A percentile compares a stretch with the other conserved stretches of the same genome.
phyloP scores from a whole-genome alignment of 2,888 invertebrate genomes.

The Ceramica pisi region DNA sequence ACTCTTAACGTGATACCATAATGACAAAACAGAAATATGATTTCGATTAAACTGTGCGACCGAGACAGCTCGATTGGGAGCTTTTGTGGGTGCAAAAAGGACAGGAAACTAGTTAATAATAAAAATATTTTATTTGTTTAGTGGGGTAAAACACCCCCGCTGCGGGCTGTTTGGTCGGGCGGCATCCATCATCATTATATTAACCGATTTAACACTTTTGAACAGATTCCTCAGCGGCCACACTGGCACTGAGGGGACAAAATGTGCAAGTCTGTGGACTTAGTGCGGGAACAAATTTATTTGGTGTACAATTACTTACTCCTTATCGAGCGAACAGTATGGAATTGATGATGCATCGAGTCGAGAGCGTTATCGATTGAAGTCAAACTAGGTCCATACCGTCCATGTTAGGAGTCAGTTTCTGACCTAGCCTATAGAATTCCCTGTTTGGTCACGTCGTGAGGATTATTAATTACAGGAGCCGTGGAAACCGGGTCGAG shows the following conservation, averaged over 20 bases:
- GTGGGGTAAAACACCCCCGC: conserved; percentile 91
- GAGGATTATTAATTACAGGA: conserved; percentile 81
- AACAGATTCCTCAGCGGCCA: conserved; percentile 87
- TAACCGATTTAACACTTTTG: conserved; percentile 91
- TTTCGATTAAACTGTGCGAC: conserved; percentile 89
- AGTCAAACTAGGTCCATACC: conserved; percentile 73
- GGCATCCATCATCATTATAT: conserved; percentile 91
- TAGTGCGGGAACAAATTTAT: conserved; percentile 61
- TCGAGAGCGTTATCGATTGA: conserved; percentile 69
- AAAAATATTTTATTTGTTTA: conserved; percentile 91
- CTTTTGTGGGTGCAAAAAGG: conserved; percentile 79
- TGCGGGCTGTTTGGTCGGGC: conserved; percentile 89
- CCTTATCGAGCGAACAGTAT: conserved; percentile 63
- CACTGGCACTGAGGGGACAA: conserved; percentile 72
- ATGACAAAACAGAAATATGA: conserved; percentile 91
- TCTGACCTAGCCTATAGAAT: conserved; percentile 78
- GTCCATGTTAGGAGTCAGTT: conserved; percentile 78
- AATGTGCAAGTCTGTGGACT: conserved; percentile 66
- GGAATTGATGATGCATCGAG: conserved; percentile 73
- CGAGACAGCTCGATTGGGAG: conserved; percentile 76
- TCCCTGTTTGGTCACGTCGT: conserved; percentile 80
- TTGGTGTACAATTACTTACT: conserved; percentile 67
- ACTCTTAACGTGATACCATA: conserved; percentile 90
- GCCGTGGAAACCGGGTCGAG: conserved; percentile 78
- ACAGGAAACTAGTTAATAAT: conserved; percentile 87